Conservation (phyloP, 2,113 vertebrate species). For the Dipodomys merriami region DNA sequence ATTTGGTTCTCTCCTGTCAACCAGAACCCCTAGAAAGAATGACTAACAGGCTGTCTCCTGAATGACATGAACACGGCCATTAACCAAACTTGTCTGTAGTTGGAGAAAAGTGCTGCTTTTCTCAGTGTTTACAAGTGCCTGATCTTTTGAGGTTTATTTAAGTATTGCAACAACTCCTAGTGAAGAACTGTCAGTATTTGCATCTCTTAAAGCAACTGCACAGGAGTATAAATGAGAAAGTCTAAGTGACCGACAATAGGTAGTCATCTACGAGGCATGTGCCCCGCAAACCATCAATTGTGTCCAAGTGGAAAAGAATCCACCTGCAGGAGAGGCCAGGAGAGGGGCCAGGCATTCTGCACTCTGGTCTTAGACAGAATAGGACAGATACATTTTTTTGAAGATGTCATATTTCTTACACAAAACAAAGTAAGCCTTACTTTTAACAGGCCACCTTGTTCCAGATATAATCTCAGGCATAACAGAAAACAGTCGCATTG, state of each 20-base stretch:
- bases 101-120: constrained; percentile 73
- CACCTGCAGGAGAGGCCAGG: constrained; percentile 77
- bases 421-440: constrained; percentile 78
- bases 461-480: constrained; percentile 69
- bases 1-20: constrained; percentile 62
- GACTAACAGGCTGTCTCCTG: constrained; percentile 38
- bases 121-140: constrained; percentile 80
- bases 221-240: constrained; percentile 73
- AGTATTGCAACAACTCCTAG: constrained; percentile 76
- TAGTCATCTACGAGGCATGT: constrained; percentile 79
- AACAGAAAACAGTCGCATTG: constrained; percentile 67
- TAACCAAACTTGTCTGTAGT: constrained; percentile 72
- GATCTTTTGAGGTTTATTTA: constrained; percentile 79
- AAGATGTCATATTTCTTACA: constrained; percentile 78
- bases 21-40: constrained; percentile 58
- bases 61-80: constrained; percentile 71
- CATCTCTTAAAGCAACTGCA: constrained; percentile 80
- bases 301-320: constrained; percentile 82
- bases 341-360: constrained; percentile 80
- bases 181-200: constrained; percentile 80
- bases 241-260: constrained; percentile 79
- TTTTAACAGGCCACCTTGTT: constrained; percentile 79
- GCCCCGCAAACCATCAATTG: constrained; percentile 82
- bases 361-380: constrained; percentile 79
- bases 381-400: constrained; percentile 81